These are phyloP conservation scores for Microplitis manilae DNA, from an alignment of 2,888 invertebrate genomes.

Conservation along the genomic window DNA sequence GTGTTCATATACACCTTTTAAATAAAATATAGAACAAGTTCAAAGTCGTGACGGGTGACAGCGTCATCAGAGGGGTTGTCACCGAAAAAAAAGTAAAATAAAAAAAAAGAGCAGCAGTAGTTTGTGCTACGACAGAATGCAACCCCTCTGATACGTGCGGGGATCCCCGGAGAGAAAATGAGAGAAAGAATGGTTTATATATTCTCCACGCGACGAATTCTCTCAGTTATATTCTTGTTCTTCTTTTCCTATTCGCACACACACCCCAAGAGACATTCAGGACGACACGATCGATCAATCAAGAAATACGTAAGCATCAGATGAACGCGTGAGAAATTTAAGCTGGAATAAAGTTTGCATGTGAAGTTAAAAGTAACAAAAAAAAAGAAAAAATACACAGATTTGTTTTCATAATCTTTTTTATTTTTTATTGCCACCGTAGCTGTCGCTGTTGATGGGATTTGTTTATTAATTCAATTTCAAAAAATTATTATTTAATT, in stretches of 20 bases:
- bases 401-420: not conserved
- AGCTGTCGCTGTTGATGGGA: no score
- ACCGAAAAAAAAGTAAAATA: conserved; percentile 46
- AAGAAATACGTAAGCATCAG: conserved; percentile 26
- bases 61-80: conserved; percentile 43
- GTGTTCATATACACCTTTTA: conserved; percentile 46
- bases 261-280: conserved; percentile 32
- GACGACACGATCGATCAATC: conserved; percentile 37
- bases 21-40: conserved; percentile 63
- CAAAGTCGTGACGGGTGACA: conserved; percentile 55
- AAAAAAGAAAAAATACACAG: not conserved
- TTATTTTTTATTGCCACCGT: not conserved
- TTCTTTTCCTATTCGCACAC: conserved; percentile 3
- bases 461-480: not conserved
- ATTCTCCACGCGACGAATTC: conserved; percentile 17
- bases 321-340: conserved; percentile 35
- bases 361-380: not conserved
- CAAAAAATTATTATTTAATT: not conserved
- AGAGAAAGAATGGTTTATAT: conserved; percentile 23
- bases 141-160: conserved; percentile 39
- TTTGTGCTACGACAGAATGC: conserved; percentile 21
- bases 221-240: conserved; percentile 4
- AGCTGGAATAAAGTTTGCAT: conserved; percentile 26
- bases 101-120: conserved; percentile 42
- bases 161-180: conserved; percentile 36